Evolutionary conservation across 2,113 vertebrate species (phyloP), one percentile per base, ranked within the genome.

Genomic region (Rallus limicola): DNA sequence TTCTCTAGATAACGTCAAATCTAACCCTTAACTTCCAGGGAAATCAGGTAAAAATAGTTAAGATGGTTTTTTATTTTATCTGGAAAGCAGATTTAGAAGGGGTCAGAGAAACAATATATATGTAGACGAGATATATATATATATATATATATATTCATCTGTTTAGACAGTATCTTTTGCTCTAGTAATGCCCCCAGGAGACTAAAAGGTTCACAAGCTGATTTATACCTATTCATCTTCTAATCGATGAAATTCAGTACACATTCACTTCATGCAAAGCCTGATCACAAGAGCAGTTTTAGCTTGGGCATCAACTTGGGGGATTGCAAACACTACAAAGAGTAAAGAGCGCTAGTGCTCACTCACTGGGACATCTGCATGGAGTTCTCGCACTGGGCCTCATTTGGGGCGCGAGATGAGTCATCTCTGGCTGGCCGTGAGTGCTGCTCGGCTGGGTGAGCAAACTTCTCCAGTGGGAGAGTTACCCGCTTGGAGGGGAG

Each of bases 401-500:
- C 0, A 0, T 50, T 90, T 44, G 21, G 64, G 72, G 64, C 53
- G n/a, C 33, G 7, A 0, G 4, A 6, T 86, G 79, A 88, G 19
- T 90, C 86, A 70, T 9, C 10, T 33, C 38, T 34, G 80, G 58
- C 52, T 90, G 83, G 46, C 13, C 1, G 4, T 42, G 42, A 53
- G 48, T 1, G 40, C 34, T 65, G 72, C 86, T 88, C 58, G 50
- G 42, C 56, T 58, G 42, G 7, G 50, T 11, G 56, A 95, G 50
- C 71, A 62, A 92, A 77, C 2, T 5, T 29, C 40, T 67, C 59
- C 0, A 5, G 40, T 0, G 10, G 33, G 44, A 92, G 16, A 5
- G 3, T 34, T 36, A 10, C 23, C 58, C 0, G 0, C 60, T 72
- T 5, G 14, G 38, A 48, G 29, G 26, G 46, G 92, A 79, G 38